These are phyloP conservation scores for Chionoecetes opilio DNA, from an alignment of 1,140 invertebrate species.

Conservation along the genomic window DNA sequence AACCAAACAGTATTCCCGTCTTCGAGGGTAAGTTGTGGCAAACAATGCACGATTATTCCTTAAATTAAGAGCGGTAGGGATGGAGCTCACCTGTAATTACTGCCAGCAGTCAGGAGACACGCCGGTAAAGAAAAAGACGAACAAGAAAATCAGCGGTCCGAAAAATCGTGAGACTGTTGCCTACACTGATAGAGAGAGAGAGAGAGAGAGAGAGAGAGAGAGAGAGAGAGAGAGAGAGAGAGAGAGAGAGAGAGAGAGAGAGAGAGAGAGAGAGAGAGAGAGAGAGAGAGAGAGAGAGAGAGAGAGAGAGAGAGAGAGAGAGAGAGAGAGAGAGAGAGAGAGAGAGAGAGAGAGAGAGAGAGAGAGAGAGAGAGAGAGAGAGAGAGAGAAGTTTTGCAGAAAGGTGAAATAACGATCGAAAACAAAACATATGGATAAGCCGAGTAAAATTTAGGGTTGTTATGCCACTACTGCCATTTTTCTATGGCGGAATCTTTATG, in stretches of 20 bases:
- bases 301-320: neutral
- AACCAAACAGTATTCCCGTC: neutral
- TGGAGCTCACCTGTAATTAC: neutral
- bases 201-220: slow-evolving; percentile 27
- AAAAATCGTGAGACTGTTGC: neutral
- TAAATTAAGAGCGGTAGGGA: neutral
- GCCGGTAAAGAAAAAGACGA: neutral
- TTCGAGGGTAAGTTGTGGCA: neutral
- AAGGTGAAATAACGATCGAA: too few relatives aligned
- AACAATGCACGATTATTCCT: slow-evolving; percentile 6
- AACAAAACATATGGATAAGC: too few relatives aligned
- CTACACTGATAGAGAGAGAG: neutral
- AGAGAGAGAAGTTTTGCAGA: too few relatives aligned
- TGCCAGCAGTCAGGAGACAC: neutral
- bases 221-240: slow-evolving; percentile 27
- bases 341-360: neutral
- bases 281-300: neutral
- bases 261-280: slow-evolving; percentile 18
- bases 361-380: too few relatives aligned
- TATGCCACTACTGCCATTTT: too few relatives aligned
- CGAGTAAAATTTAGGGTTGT: too few relatives aligned
- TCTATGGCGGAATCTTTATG: too few relatives aligned
- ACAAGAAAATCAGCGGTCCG: slow-evolving; percentile 3
- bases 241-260: slow-evolving; percentile 5
- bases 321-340: neutral